These are phyloP conservation scores for Epirrhoe tristata DNA, from an alignment of 2,888 invertebrate genomes.

Conservation along the genomic window DNA sequence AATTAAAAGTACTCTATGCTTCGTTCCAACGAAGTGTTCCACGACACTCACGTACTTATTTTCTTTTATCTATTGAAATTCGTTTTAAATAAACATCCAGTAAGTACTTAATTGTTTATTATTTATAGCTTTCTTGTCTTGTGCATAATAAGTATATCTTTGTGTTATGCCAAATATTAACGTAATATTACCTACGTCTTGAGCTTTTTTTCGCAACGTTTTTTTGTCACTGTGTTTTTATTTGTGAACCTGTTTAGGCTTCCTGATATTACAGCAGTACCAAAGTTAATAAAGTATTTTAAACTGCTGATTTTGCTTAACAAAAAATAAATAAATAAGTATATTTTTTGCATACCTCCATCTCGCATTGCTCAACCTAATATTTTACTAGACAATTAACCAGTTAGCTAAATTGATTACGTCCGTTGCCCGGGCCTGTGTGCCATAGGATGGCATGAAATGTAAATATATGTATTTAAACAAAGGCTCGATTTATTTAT, in stretches of 20 bases:
- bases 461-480: slow-evolving; percentile 18
- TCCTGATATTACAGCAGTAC: background rate
- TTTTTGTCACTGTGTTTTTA: background rate
- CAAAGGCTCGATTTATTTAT: slow-evolving; percentile 30
- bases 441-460: slow-evolving; percentile 27
- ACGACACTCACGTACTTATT: no score
- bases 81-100: no score
- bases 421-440: slow-evolving; percentile 60
- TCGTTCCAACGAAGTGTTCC: no score
- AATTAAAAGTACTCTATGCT: no score
- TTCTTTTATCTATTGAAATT: no score
- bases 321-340: background rate
- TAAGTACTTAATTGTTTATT: no score
- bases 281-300: background rate
- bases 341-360: slow-evolving; percentile 14
- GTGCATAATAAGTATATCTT: no score
- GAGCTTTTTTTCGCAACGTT: background rate
- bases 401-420: slow-evolving; percentile 79
- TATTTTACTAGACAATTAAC: slow-evolving; percentile 75
- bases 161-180: no score
- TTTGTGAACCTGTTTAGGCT: background rate
- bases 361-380: slow-evolving; percentile 54
- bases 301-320: background rate
- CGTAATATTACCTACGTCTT: no score
- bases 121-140: no score